Evolutionary conservation across 2,797 vertebrate species (phyloP), one percentile per base, ranked within the genome.

Genomic region (Cheirogaleus major): DNA sequence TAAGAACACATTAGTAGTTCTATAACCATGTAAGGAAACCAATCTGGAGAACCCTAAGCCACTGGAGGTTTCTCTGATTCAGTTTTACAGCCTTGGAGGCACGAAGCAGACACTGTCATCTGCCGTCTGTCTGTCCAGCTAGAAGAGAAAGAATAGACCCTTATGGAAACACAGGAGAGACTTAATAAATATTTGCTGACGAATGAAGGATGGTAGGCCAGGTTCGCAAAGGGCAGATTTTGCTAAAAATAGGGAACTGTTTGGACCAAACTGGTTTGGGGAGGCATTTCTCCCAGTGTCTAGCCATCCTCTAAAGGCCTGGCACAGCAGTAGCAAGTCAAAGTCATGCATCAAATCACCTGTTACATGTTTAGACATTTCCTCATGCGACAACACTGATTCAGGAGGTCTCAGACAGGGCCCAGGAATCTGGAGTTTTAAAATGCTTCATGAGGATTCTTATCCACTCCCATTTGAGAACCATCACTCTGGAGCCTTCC

Each of bases 181-280:
- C 52, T 94, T 91, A 76, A 89, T 97, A 96, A 97, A 98, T 97
- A 97, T 97, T 96, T 97, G 95, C 7, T 81, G 52, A 92, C 80
- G 91, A 63, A 78, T 61, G 83, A 96, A 15, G 73, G 35, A 50
- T 89, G 82, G 82, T 27, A 65, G 35, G 18, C 18, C 45, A 38
- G 67, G 69, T 82, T 92, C 30, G 8, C 86, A 82, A 81, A 85
- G 78, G 75, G 45, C 79, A 93, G 65, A 27, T 91, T 81, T 79
- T 86, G 43, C 95, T 95, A 92, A 95, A 95, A 97, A 95, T 79
- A 96, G 92, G 65, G 30, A 73, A 75, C 43, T 50, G 73, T 96
- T 95, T 92, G 63, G 27, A 73, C 4, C 65, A 30, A 55, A 48
- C 55, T 9, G 22, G 72, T 59, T 55, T 63, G 22, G 2, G 35